Evolutionary conservation across 2,797 vertebrate species (phyloP), one percentile per base, ranked within the genome.

Genomic region (Esox masquinongy): DNA sequence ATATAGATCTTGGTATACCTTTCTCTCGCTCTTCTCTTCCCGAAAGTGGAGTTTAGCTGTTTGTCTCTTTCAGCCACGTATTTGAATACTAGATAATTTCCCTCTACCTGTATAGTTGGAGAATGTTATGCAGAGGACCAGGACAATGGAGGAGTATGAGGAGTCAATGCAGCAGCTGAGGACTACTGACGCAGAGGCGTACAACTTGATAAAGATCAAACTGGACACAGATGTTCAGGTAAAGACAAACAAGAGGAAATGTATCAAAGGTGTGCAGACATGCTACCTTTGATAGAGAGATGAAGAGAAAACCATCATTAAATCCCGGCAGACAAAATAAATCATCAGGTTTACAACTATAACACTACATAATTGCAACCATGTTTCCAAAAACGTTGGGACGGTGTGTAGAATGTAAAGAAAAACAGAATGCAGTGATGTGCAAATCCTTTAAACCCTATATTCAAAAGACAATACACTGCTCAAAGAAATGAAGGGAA

Each of bases 251-350:
- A 1, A 36, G 14, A 43, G 2, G 15, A 19, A 1, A 19, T 17
- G 1, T 31, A 16, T n/a, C 68, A 47, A 39, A 24, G 39, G n/a
- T 69, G 67, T 69, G 67, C n/a, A 12, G 8, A n/a, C 36, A 66
- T 88, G 88, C 73, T 4, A 34, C n/a, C n/a, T n/a, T 7, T 43
- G 43, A 87, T 95, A 94, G 83, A 86, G 87, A n/a, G 93, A 95
- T 0, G 93, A 95, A 59, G 94, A 96, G 74, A 95, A 92, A 80
- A 90, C 83, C 1, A 84, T 94, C 82, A 87, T 90, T 71, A 95
- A 93, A 72, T 84, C 77, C 15, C 84, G 89, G 12, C 90, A 94
- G 81, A 96, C 93, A 76, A 88, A 80, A 53, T 95, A 87, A 85
- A 84, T 93, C n/a, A 85, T 75, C n/a, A 88, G 43, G 43, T 43